A percentile compares a stretch with the other conserved stretches of the same genome.
Conservation (phyloP, 2,113 vertebrate species). For the Galbula dea region DNA sequence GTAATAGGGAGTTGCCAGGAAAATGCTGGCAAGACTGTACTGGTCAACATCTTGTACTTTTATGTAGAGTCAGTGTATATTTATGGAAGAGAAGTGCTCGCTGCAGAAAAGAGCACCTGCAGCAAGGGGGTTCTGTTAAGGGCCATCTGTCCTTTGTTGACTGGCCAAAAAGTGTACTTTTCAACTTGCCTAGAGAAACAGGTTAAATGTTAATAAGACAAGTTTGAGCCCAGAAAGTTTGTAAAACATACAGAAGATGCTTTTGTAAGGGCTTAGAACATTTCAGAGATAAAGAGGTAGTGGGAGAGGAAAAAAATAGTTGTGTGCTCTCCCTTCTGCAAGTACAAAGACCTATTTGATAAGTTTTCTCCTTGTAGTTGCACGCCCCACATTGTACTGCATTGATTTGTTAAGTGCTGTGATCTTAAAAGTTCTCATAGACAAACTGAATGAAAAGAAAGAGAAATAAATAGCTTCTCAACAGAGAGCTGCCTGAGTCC, state of each 20-base stretch:
- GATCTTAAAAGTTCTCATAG: background rate
- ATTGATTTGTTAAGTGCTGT: background rate
- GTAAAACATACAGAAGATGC: background rate
- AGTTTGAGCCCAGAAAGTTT: background rate
- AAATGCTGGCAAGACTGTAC: background rate
- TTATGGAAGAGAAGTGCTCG: background rate
- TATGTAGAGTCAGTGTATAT: background rate
- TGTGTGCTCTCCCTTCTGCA: background rate
- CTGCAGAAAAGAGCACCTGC: background rate
- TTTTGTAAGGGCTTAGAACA: background rate
- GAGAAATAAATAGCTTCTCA: constrained; percentile 10
- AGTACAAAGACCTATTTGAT: fast-evolving
- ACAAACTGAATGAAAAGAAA: background rate
- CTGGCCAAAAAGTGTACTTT: background rate
- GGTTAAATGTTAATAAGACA: background rate
- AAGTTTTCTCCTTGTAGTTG: background rate
- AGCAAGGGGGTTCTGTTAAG: background rate
- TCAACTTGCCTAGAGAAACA: background rate
- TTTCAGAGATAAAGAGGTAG: background rate
- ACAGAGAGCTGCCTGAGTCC: background rate
- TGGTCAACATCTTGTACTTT: background rate
- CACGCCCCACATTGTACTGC: background rate
- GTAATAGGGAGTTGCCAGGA: background rate
- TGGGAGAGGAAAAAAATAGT: background rate
- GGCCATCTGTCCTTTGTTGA: background rate